Conservation (phyloP, 2,113 vertebrate genomes). For the Rutilus rutilus region DNA sequence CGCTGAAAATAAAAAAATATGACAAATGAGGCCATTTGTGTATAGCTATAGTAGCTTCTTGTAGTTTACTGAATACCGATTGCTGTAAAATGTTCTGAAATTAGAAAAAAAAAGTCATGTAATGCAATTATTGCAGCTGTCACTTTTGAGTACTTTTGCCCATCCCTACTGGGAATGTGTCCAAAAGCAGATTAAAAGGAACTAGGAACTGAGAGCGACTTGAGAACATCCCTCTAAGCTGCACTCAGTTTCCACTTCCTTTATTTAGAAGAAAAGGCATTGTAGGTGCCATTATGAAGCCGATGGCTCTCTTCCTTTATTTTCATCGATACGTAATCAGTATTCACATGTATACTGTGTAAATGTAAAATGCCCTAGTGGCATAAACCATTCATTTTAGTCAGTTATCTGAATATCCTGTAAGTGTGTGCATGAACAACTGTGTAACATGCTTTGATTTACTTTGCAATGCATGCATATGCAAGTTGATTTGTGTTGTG, state of each 20-base stretch:
- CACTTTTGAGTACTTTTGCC: background rate
- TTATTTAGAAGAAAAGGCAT: background rate
- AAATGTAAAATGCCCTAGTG: background rate
- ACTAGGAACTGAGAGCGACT: background rate
- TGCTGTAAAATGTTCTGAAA: background rate
- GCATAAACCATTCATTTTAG: background rate
- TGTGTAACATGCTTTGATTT: background rate
- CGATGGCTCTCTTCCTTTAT: background rate
- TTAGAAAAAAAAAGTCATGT: background rate
- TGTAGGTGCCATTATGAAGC: background rate
- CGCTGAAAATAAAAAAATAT: background rate
- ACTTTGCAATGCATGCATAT: background rate
- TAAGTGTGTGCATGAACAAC: background rate
- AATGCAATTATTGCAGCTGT: background rate
- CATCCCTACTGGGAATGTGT: background rate
- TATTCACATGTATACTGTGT: background rate
- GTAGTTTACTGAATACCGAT: background rate
- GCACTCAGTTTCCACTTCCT: slow-evolving; percentile 7
- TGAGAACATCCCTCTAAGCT: background rate
- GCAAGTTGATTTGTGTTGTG: background rate
- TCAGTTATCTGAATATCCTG: background rate
- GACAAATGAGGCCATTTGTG: background rate
- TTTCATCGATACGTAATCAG: background rate
- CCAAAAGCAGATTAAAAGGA: slow-evolving; percentile 4
- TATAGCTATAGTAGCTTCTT: background rate